phyloP scores from a whole-genome alignment of 2,888 invertebrate genomes.

The Nomada fabriciana region DNA sequence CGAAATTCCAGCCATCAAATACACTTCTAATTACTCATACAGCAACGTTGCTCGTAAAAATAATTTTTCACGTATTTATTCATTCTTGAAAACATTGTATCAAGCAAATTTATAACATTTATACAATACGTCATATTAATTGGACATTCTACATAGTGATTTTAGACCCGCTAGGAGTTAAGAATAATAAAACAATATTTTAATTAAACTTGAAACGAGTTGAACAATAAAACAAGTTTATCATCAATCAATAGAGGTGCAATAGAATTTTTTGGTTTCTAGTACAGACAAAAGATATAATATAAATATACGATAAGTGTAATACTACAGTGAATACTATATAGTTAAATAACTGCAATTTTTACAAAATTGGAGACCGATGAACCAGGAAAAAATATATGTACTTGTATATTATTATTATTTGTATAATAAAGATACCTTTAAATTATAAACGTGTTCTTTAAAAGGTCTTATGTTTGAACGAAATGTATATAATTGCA shows the following conservation, averaged over 20 bases:
- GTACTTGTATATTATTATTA: conserved; percentile 71
- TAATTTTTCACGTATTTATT: not conserved
- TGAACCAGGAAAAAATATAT: conserved; percentile 64
- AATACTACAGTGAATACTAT: conserved; percentile 57
- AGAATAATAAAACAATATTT: not conserved
- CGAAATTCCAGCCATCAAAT: not conserved
- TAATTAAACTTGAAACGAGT: not conserved
- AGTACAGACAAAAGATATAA: conserved; percentile 50
- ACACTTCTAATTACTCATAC: not conserved
- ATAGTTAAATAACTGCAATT: conserved; percentile 65
- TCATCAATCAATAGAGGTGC: conserved; percentile 53
- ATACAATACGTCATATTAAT: not conserved
- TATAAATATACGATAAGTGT: conserved; percentile 59
- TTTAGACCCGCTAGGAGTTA: conserved; percentile 6
- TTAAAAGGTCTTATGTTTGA: conserved; percentile 28
- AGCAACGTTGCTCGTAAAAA: not conserved
- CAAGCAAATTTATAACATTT: conserved; percentile 1
- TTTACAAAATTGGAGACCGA: conserved; percentile 66
- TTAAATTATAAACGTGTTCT: conserved; percentile 63
- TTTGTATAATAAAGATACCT: conserved; percentile 75
- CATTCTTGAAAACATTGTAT: not conserved
- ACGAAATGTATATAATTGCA: conserved; percentile 32
- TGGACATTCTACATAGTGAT: conserved; percentile 26
- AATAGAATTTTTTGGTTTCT: conserved; percentile 67
- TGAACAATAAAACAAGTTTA: conserved; percentile 19